Conservation (phyloP, 64 coral and sea anemone species). For the Stichodactyla mertensii region DNA sequence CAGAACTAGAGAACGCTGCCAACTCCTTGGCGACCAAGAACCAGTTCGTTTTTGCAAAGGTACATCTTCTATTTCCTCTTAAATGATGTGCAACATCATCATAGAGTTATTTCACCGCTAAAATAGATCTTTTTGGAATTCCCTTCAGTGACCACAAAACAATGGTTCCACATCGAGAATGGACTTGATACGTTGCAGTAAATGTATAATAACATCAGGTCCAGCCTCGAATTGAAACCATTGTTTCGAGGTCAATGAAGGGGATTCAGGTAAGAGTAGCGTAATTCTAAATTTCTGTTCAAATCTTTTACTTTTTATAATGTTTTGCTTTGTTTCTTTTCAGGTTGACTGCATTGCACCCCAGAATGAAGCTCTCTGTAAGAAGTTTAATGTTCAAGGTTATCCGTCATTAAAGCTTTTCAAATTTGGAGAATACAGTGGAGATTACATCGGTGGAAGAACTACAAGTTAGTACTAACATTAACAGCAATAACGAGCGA, state of each 20-base stretch:
- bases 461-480: conserved; percentile 39
- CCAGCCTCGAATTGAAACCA: too few species aligned
- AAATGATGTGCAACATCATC: background rate
- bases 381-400: conserved; percentile 71
- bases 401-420: conserved; percentile 77
- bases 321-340: background rate
- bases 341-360: conserved; percentile 67
- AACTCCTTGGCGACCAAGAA: conserved; percentile 53
- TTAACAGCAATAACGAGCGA: background rate
- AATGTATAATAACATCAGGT: too few species aligned
- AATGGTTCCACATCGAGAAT: too few species aligned
- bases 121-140: too few species aligned
- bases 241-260: too few species aligned
- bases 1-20: conserved; percentile 67
- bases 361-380: conserved; percentile 53
- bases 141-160: too few species aligned
- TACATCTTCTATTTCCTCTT: background rate
- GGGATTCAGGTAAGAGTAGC: too few species aligned
- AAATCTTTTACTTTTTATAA: background rate
- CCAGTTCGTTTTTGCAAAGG: conserved; percentile 78
- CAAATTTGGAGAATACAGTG: conserved; percentile 66
- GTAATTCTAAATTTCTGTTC: background rate
- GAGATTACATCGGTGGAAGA: conserved; percentile 76
- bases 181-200: too few species aligned
- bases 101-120: background rate